phyloP scores from a whole-genome alignment of 1,140 invertebrate genomes.

The Parapsyche elsis region DNA sequence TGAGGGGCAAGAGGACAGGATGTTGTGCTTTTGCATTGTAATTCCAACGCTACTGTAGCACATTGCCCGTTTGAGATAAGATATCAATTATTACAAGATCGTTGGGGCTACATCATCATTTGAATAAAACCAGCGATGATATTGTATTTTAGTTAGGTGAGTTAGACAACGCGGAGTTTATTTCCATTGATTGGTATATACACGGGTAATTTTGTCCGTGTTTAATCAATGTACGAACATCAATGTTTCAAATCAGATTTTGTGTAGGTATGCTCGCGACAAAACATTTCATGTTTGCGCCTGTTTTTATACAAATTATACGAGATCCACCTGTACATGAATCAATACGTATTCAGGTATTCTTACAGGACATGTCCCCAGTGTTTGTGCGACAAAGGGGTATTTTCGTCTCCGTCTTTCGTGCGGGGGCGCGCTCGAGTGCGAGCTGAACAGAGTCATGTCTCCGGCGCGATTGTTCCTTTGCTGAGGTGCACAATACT shows the following conservation, averaged over 20 bases:
- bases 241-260: background rate
- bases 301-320: background rate
- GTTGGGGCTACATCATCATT: slow-evolving; percentile 27
- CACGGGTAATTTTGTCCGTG: too few relatives aligned
- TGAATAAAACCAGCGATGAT: too few relatives aligned
- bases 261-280: background rate
- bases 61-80: slow-evolving; percentile 52
- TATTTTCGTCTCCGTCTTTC: slow-evolving; percentile 54
- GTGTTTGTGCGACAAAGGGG: slow-evolving; percentile 59
- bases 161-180: too few relatives aligned
- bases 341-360: slow-evolving; percentile 57
- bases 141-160: too few relatives aligned
- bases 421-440: slow-evolving; percentile 53
- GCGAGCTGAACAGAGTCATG: slow-evolving; percentile 59
- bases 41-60: slow-evolving; percentile 48
- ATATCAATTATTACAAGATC: slow-evolving; percentile 55
- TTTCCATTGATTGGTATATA: too few relatives aligned
- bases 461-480: slow-evolving; percentile 67
- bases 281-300: background rate
- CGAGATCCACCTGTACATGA: background rate
- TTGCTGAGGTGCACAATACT: slow-evolving; percentile 68
- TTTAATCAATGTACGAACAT: background rate
- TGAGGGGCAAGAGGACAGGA: slow-evolving; percentile 23
- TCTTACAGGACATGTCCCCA: slow-evolving; percentile 50
- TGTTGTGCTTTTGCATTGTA: slow-evolving; percentile 54